Percentiles rank a stretch among this genome's conserved stretches.
Evolutionary conservation across 1,140 invertebrate species (phyloP).

Genomic region (Drosophila auraria): DNA sequence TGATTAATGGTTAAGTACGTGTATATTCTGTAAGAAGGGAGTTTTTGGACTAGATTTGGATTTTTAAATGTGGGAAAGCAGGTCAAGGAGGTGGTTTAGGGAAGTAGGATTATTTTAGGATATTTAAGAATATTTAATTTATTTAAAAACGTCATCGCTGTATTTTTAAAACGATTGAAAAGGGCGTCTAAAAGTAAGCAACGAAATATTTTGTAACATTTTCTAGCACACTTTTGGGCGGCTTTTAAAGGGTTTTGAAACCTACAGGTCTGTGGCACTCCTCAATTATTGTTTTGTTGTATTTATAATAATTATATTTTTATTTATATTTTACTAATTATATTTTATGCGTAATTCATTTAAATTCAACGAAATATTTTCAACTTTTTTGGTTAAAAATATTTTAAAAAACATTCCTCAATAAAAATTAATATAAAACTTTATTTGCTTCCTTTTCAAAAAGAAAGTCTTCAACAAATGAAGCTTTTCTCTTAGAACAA

Average conservation of each 20-base stretch:
- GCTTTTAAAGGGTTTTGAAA: neutral
- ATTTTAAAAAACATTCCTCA: no score
- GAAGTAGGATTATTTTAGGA: neutral
- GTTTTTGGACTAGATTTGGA: neutral
- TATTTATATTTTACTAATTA: no score
- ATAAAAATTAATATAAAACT: no score
- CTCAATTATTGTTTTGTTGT: no score
- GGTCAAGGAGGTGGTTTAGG: neutral
- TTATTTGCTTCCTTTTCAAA: no score
- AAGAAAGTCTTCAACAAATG: neutral
- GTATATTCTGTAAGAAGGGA: neutral
- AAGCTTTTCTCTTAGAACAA: neutral
- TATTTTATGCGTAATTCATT: no score
- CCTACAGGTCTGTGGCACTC: no score
- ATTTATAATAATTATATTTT: no score
- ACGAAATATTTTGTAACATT: neutral
- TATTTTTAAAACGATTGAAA: neutral
- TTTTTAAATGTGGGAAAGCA: neutral
- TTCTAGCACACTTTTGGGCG: neutral
- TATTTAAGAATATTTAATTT: neutral
- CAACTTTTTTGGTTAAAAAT: no score
- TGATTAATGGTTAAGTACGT: conserved; percentile 22
- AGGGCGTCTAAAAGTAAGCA: no score
- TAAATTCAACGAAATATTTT: no score
- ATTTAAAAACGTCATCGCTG: neutral